Evolutionary conservation across 2,797 vertebrate species (phyloP), one percentile per base, ranked within the genome.

Genomic region (Xiphorhynchus erythropygius): DNA sequence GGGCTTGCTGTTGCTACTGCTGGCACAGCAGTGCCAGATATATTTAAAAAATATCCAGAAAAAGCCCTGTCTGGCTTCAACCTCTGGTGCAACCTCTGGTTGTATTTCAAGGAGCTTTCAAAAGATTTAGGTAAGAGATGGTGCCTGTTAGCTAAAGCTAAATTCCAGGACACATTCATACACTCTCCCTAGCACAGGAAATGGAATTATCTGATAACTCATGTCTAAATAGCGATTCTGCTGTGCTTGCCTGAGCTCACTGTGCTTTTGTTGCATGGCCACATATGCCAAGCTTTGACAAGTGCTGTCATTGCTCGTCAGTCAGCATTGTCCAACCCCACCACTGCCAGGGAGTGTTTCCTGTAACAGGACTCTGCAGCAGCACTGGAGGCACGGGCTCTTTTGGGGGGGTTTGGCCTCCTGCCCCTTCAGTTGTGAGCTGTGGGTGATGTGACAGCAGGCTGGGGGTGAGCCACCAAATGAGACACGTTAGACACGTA

Each of bases 401-500:
- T 5, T 32, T 25, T 6, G 46, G 39, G 62, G 60, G 6, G 55
- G 41, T 39, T 64, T 1, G 2, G 35, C 42, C 53, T 50, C 33
- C 52, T 74, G 24, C 68, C n/a, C 56, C 14, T 19, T 13, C 0
- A 1, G 18, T 32, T 49, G 28, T 4, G 49, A 64, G 67, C 89
- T 67, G 74, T 57, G 86, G 46, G 59, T 50, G 78, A 17, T 28
- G 64, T 50, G 75, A 32, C 3, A 8, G 62, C 53, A 53, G 55
- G 18, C 60, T 50, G 89, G 27, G 41, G 5, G 2, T 4, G 35
- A 71, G 44, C 57, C 35, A 19, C 64, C 55, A 11, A 30, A 13
- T 32, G 5, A 24, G 39, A 5, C 13, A 30, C 12, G 0, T 2
- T 16, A 32, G 37, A 52, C 2, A 7, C 21, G 39, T 41, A 0